These are phyloP conservation scores for Podarcis raffonei DNA, from an alignment of 2,113 vertebrate genomes.

Conservation along the genomic window DNA sequence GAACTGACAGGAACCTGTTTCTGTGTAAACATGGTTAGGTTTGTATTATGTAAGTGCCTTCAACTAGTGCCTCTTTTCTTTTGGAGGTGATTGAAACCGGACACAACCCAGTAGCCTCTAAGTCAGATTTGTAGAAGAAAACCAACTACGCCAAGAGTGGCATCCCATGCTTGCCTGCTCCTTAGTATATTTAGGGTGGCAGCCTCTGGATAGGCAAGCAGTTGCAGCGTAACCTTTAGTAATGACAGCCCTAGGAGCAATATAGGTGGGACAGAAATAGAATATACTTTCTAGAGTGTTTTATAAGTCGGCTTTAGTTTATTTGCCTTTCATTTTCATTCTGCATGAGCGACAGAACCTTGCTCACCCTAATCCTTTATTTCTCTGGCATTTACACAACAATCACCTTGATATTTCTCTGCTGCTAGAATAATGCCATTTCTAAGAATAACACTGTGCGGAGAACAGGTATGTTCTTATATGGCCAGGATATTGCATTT, in stretches of 20 bases:
- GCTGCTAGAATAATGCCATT: background rate
- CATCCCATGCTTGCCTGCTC: too few relatives aligned
- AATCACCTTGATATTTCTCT: background rate
- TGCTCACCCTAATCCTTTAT: conserved; percentile 3
- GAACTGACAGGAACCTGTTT: background rate
- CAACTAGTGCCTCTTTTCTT: background rate
- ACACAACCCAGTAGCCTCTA: background rate
- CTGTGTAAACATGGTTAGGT: background rate
- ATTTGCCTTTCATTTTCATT: conserved; percentile 26
- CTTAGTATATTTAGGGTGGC: background rate
- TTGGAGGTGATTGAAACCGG: background rate
- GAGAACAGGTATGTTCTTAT: background rate
- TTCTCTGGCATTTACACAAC: conserved; percentile 27
- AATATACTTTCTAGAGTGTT: background rate
- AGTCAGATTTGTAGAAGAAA: background rate
- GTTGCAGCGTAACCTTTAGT: conserved; percentile 1
- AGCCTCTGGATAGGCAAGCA: background rate
- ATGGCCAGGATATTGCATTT: background rate
- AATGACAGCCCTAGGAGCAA: background rate
- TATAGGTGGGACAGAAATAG: background rate
- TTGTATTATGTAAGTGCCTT: background rate
- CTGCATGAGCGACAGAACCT: background rate
- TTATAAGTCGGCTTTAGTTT: conserved; percentile 23
- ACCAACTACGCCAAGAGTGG: background rate
- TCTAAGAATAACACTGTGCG: background rate